These are phyloP conservation scores for Merodon equestris DNA, from an alignment of 2,888 invertebrate genomes.

Conservation along the genomic window DNA sequence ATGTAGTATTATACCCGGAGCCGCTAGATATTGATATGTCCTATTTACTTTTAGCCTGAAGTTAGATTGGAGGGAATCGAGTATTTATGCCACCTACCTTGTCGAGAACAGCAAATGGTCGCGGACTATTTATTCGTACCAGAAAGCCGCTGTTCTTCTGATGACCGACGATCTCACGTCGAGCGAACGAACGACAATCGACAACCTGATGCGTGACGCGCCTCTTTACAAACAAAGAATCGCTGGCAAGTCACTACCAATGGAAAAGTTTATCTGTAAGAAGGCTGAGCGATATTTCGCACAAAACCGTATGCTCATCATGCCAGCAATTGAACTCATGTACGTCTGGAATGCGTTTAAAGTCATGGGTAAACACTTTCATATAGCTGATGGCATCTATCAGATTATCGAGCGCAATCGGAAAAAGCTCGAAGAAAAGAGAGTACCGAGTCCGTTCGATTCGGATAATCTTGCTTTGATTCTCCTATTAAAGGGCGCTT, in stretches of 20 bases:
- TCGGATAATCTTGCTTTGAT: slow-evolving; percentile 88
- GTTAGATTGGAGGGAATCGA: slow-evolving; percentile 88
- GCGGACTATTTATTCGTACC: slow-evolving; percentile 93
- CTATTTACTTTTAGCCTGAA: slow-evolving; percentile 79
- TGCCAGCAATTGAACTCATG: slow-evolving; percentile 93
- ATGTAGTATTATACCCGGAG: no score
- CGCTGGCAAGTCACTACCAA: slow-evolving; percentile 97
- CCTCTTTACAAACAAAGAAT: slow-evolving; percentile 92
- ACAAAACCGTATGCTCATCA: slow-evolving; percentile 85
- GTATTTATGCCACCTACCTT: slow-evolving; percentile 85
- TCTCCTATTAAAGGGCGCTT: slow-evolving; percentile 89
- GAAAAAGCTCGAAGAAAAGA: slow-evolving; percentile 72
- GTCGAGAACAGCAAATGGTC: slow-evolving; percentile 94
- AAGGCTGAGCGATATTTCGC: slow-evolving; percentile 88
- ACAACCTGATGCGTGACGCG: slow-evolving; percentile 85
- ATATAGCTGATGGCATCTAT: slow-evolving; percentile 82
- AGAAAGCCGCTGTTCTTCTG: slow-evolving; percentile 89
- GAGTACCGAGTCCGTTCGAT: slow-evolving; percentile 77
- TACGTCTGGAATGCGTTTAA: slow-evolving; percentile 96
- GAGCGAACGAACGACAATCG: slow-evolving; percentile 81
- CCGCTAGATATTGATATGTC: background rate
- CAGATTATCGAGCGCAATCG: slow-evolving; percentile 82
- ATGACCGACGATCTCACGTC: slow-evolving; percentile 80
- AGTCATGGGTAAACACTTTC: slow-evolving; percentile 86
- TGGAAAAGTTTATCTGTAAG: slow-evolving; percentile 97